These are phyloP conservation scores for Cerastis rubricosa DNA, from an alignment of 2,888 invertebrate species.

Conservation along the genomic window DNA sequence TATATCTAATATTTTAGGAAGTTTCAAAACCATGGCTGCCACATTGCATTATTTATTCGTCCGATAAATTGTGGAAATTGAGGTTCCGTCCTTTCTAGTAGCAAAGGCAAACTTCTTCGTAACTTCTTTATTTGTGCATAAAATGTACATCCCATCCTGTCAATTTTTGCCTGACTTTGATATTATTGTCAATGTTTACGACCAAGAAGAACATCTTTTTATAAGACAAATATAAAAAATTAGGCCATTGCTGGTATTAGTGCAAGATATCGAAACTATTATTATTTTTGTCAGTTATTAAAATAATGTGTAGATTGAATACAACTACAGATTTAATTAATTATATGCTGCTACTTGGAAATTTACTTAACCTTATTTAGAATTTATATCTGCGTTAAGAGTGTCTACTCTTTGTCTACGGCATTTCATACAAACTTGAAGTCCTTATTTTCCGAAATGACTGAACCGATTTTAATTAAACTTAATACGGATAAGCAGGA, in stretches of 20 bases:
- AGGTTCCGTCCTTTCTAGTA: neutral
- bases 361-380: neutral
- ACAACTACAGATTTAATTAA: too few species aligned
- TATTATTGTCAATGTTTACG: neutral
- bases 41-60: neutral
- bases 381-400: neutral
- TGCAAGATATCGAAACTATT: neutral
- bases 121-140: neutral
- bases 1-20: neutral
- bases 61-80: neutral
- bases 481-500: too few species aligned
- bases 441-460: too few species aligned
- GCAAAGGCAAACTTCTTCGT: neutral
- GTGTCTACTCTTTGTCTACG: too few species aligned
- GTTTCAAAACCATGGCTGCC: neutral
- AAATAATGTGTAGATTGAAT: too few species aligned
- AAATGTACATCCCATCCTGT: too few species aligned
- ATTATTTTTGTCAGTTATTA: neutral
- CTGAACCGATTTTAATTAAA: too few species aligned
- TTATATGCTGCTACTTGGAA: neutral
- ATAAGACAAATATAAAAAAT: neutral
- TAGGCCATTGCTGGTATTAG: neutral
- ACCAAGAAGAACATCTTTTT: neutral
- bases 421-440: too few species aligned
- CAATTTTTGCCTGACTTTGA: neutral